These are phyloP conservation scores for Drepanosiphum platanoidis DNA, from an alignment of 2,888 invertebrate genomes.

Conservation along the genomic window DNA sequence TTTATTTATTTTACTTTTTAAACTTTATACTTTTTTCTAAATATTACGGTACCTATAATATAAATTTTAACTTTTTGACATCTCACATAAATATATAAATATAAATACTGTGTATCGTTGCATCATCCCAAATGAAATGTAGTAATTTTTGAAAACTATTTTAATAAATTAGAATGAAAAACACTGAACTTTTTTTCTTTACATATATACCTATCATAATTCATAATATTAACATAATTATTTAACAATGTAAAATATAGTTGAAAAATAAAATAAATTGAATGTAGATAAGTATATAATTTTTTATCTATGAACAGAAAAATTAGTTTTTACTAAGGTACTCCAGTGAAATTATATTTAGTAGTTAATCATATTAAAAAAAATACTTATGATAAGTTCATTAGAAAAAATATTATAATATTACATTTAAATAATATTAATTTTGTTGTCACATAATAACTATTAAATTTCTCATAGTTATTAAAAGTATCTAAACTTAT, in stretches of 20 bases:
- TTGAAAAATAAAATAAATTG: neutral
- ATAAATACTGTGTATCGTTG: neutral
- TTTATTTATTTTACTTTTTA: slow-evolving; percentile 31
- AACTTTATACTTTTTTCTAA: slow-evolving; percentile 11
- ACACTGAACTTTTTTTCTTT: neutral
- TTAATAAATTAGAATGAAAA: slow-evolving; percentile 19
- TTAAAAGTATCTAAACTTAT: too few relatives aligned
- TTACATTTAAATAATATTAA: too few relatives aligned
- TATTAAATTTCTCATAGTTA: too few relatives aligned
- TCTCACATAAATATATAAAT: neutral
- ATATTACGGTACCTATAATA: slow-evolving; percentile 17
- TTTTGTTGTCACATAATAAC: too few relatives aligned
- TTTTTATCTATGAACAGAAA: too few relatives aligned
- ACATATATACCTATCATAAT: neutral
- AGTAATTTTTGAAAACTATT: slow-evolving; percentile 10
- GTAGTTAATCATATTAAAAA: too few relatives aligned
- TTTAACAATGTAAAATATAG: neutral
- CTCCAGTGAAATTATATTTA: too few relatives aligned
- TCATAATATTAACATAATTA: neutral
- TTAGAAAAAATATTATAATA: too few relatives aligned
- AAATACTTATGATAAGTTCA: too few relatives aligned
- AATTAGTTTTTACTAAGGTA: too few relatives aligned
- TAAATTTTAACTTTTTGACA: slow-evolving; percentile 57
- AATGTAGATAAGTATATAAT: too few relatives aligned
- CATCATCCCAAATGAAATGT: neutral